phyloP scores from a whole-genome alignment of 2,888 invertebrate genomes.

The Limnephilus marmoratus region DNA sequence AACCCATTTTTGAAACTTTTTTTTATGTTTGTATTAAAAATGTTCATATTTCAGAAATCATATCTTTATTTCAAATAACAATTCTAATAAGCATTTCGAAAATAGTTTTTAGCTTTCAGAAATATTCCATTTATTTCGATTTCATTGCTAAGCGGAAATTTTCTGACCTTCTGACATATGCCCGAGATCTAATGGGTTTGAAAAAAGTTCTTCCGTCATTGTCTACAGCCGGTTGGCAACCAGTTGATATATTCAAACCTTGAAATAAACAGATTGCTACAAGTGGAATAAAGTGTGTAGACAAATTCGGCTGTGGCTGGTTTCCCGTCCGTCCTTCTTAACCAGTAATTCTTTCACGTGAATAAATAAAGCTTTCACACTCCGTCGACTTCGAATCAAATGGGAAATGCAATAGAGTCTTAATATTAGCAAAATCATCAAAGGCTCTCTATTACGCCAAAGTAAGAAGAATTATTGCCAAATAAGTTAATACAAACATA shows the following conservation, averaged over 20 bases:
- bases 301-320: constrained; percentile 22
- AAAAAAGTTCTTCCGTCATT: not conserved
- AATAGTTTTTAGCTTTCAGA: too few relatives aligned
- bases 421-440: not conserved
- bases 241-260: constrained; percentile 41
- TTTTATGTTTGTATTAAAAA: too few relatives aligned
- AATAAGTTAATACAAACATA: not conserved
- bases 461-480: not conserved
- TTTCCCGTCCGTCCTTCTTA: not conserved
- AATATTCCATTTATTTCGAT: too few relatives aligned
- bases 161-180: too few relatives aligned
- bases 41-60: too few relatives aligned
- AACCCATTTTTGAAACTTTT: too few relatives aligned
- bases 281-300: constrained; percentile 7
- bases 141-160: too few relatives aligned
- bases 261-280: constrained; percentile 43
- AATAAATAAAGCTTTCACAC: not conserved
- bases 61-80: too few relatives aligned
- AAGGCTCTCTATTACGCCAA: not conserved
- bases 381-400: not conserved
- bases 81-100: too few relatives aligned
- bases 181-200: not conserved
- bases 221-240: constrained; percentile 3
- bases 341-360: not conserved
- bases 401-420: not conserved